Percentiles rank a stretch among this genome's conserved stretches.
These are phyloP conservation scores for Orgyia antiqua DNA, from an alignment of 2,888 invertebrate species.

Conservation along the genomic window DNA sequence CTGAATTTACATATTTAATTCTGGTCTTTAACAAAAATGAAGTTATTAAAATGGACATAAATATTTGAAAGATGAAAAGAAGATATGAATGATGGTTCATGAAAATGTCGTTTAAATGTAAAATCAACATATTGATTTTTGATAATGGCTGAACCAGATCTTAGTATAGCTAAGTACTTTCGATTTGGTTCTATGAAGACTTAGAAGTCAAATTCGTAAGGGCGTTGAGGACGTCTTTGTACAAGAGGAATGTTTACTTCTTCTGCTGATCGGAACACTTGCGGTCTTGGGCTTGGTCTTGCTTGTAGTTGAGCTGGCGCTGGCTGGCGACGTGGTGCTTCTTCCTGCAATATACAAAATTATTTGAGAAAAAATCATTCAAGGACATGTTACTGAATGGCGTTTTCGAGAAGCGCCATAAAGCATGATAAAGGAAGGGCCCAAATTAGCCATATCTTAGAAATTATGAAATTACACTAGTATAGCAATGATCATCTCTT, in stretches of 20 bases:
- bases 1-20: slow-evolving; percentile 8
- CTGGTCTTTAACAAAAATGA: slow-evolving; percentile 8
- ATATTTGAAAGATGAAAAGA: slow-evolving; percentile 1
- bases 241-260: slow-evolving; percentile 92
- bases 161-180: neutral
- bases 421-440: too few relatives aligned
- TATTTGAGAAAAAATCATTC: neutral
- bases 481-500: too few relatives aligned
- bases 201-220: slow-evolving; percentile 68
- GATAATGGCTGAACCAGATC: slow-evolving; percentile 4
- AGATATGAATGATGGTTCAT: too few relatives aligned
- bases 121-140: slow-evolving; percentile 8
- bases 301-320: slow-evolving; percentile 29
- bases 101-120: too few relatives aligned
- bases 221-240: slow-evolving; percentile 84
- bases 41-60: slow-evolving; percentile 1
- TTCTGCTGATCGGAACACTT: slow-evolving; percentile 91
- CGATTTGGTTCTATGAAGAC: slow-evolving; percentile 1
- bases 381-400: too few relatives aligned
- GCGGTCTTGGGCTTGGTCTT: slow-evolving; percentile 46
- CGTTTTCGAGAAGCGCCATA: too few relatives aligned
- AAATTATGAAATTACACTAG: too few relatives aligned
- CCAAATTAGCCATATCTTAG: too few relatives aligned
- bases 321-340: slow-evolving; percentile 43
- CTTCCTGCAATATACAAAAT: slow-evolving; percentile 36